Conservation (phyloP, 2,113 vertebrate genomes). For the Aegotheles bennettii region DNA sequence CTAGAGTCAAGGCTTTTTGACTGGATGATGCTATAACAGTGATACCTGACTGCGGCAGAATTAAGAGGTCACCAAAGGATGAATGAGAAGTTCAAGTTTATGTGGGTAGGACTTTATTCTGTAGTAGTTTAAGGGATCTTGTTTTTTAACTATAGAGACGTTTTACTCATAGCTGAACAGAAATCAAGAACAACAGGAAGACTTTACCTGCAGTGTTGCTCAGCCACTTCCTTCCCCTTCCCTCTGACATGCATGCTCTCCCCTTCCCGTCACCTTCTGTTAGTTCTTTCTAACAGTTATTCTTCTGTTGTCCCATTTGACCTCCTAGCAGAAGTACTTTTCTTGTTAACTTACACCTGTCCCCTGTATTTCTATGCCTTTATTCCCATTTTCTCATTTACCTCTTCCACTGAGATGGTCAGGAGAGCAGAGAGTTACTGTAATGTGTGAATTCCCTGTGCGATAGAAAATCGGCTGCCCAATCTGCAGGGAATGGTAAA, state of each 20-base stretch:
- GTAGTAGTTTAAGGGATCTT: not conserved
- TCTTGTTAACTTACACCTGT: not conserved
- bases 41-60: not conserved
- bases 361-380: not conserved
- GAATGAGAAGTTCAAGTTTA: not conserved
- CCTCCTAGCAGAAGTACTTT: not conserved
- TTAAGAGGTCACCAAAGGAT: not conserved
- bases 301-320: not conserved
- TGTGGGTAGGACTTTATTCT: not conserved
- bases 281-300: not conserved
- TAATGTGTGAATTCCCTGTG: fast-evolving
- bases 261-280: not conserved
- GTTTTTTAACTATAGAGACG: not conserved
- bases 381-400: not conserved
- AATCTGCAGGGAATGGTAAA: not conserved
- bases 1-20: not conserved
- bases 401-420: not conserved
- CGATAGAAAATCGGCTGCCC: not conserved
- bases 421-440: not conserved
- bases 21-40: not conserved
- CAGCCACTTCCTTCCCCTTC: not conserved
- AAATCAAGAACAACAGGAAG: not conserved
- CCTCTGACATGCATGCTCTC: fast-evolving
- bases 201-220: not conserved
- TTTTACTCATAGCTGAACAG: not conserved